These are phyloP conservation scores for Brachionus sp. DNA, from an alignment of 1,140 invertebrate genomes.

Conservation along the genomic window DNA sequence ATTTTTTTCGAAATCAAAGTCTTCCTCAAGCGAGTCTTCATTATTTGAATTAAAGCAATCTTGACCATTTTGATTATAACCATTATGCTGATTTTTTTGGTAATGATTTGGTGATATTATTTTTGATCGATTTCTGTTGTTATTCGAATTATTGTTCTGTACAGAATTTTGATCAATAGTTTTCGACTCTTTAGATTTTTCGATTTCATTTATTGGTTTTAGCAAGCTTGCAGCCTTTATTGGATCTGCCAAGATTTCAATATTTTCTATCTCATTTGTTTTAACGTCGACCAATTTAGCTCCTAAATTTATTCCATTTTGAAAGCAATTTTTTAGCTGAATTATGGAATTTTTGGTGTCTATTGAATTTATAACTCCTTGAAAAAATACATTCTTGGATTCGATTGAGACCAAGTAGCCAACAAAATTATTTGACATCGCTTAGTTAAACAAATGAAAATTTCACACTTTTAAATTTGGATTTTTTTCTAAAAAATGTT, in stretches of 20 bases:
- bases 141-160: not conserved
- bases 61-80: slow-evolving; percentile 52
- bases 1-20: slow-evolving; percentile 91
- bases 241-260: slow-evolving; percentile 36
- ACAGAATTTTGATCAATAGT: not conserved
- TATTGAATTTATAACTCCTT: slow-evolving; percentile 25
- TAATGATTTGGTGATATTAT: not conserved
- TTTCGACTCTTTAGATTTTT: not conserved
- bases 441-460: not conserved
- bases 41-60: slow-evolving; percentile 66
- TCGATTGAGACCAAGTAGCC: slow-evolving; percentile 42
- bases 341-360: slow-evolving; percentile 20
- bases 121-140: not conserved
- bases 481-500: not conserved
- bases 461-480: not conserved
- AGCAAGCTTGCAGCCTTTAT: not conserved
- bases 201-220: not conserved
- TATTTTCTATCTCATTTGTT: slow-evolving; percentile 41
- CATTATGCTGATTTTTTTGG: not conserved
- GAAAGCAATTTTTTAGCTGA: slow-evolving; percentile 35
- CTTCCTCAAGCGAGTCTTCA: slow-evolving; percentile 65
- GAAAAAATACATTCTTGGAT: slow-evolving; percentile 26
- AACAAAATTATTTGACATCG: slow-evolving; percentile 5
- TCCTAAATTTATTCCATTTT: slow-evolving; percentile 40
- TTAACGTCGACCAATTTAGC: not conserved